Conservation (phyloP, 2,888 invertebrate species). For the Mesoligia furuncula region DNA sequence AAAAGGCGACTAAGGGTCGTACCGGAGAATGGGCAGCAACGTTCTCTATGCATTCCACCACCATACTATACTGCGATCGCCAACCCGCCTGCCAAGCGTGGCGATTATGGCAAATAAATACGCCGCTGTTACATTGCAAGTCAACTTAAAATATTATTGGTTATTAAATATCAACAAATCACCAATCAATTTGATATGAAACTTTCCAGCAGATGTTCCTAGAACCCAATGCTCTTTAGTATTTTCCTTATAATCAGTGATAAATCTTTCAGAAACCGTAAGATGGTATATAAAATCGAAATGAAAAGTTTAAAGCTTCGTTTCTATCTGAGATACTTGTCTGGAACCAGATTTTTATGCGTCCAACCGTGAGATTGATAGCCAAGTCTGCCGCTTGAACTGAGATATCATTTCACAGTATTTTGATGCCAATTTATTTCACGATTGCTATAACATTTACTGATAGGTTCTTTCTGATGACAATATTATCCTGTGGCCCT, state of each 20-base stretch:
- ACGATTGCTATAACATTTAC: constrained; percentile 40
- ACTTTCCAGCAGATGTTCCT: background rate
- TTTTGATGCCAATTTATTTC: constrained; percentile 40
- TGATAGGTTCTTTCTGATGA: constrained; percentile 24
- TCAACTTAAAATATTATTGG: background rate
- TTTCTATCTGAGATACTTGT: constrained; percentile 33
- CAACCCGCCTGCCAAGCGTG: too few relatives aligned
- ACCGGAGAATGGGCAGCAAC: too few relatives aligned
- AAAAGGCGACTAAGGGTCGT: too few relatives aligned
- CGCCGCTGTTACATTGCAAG: background rate
- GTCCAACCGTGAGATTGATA: constrained; percentile 48
- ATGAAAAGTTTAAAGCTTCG: constrained; percentile 23
- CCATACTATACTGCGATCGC: too few relatives aligned
- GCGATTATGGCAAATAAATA: too few relatives aligned
- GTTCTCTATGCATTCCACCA: too few relatives aligned
- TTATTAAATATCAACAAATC: background rate
- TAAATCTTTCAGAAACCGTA: background rate
- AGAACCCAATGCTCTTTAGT: too few relatives aligned
- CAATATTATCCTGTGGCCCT: background rate
- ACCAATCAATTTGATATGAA: background rate
- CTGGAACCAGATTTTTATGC: constrained; percentile 40
- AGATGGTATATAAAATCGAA: constrained; percentile 13
- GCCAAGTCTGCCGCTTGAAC: constrained; percentile 18
- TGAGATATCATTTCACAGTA: constrained; percentile 48
- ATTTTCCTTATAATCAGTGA: background rate